phyloP scores from a whole-genome alignment of 2,113 vertebrate genomes.

The Sapayoa aenigma region DNA sequence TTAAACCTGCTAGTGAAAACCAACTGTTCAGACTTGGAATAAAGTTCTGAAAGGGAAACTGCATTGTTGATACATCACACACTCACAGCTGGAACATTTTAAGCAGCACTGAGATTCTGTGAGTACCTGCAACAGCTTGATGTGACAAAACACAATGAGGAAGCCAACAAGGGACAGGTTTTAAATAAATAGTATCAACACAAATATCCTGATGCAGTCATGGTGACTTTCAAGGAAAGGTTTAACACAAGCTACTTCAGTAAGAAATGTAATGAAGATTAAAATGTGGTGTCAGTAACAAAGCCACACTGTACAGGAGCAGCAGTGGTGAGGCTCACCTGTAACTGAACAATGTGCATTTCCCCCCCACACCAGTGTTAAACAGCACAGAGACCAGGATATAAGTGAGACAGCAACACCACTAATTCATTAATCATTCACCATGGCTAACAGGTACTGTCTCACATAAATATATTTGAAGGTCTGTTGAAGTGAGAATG shows the following conservation, averaged over 20 bases:
- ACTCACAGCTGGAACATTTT: not conserved
- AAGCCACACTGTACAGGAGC: fast-evolving
- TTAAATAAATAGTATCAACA: not conserved
- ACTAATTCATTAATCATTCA: not conserved
- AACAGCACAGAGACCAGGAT: not conserved
- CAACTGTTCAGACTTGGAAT: not conserved
- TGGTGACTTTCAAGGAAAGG: not conserved
- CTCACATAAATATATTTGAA: not conserved
- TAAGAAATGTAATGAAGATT: not conserved
- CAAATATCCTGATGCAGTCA: not conserved
- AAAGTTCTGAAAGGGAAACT: not conserved
- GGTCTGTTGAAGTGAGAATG: not conserved
- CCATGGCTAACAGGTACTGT: not conserved
- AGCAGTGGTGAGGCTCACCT: not conserved
- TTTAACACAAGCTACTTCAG: not conserved
- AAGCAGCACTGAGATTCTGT: not conserved
- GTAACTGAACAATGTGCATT: not conserved
- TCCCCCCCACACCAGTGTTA: not conserved
- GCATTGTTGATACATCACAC: not conserved
- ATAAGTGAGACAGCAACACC: not conserved
- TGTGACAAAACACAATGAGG: not conserved
- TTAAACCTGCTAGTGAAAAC: not conserved
- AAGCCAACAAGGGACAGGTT: not conserved
- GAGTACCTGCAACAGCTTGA: not conserved
- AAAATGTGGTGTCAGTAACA: not conserved